Conservation (phyloP, 1,140 invertebrate genomes). For the Drosophila rhopaloa region DNA sequence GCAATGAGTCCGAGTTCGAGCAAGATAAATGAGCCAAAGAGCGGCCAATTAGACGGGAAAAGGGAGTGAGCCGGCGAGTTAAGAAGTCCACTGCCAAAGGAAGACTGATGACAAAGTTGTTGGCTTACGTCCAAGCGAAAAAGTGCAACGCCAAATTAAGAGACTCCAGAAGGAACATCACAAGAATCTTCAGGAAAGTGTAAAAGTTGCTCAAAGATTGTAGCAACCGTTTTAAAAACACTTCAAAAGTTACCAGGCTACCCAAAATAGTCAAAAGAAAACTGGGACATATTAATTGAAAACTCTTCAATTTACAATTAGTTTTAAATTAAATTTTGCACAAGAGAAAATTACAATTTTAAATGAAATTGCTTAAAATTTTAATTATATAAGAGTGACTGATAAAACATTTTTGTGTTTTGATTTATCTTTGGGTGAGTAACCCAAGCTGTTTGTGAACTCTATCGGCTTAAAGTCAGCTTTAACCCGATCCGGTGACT, state of each 20-base stretch:
- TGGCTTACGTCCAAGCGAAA: constrained; percentile 59
- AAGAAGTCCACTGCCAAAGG: neutral
- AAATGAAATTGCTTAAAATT: neutral
- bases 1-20: constrained; percentile 23
- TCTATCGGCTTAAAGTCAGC: neutral
- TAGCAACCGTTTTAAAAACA: neutral
- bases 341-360: neutral
- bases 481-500: neutral
- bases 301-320: neutral
- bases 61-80: constrained; percentile 2
- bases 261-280: neutral
- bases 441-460: neutral
- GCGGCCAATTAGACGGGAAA: constrained; percentile 60
- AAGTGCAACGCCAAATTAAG: constrained; percentile 61
- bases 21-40: constrained; percentile 66
- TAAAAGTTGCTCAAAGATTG: neutral
- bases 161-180: constrained; percentile 41
- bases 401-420: neutral
- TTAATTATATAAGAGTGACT: neutral
- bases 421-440: neutral
- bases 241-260: constrained; percentile 5
- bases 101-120: constrained; percentile 38
- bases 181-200: constrained; percentile 6
- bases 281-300: constrained; percentile 10
- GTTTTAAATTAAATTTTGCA: neutral